Base-by-base conservation (phyloP, 2,888 invertebrate genomes). In the Parthenolecanium corni region DNA sequence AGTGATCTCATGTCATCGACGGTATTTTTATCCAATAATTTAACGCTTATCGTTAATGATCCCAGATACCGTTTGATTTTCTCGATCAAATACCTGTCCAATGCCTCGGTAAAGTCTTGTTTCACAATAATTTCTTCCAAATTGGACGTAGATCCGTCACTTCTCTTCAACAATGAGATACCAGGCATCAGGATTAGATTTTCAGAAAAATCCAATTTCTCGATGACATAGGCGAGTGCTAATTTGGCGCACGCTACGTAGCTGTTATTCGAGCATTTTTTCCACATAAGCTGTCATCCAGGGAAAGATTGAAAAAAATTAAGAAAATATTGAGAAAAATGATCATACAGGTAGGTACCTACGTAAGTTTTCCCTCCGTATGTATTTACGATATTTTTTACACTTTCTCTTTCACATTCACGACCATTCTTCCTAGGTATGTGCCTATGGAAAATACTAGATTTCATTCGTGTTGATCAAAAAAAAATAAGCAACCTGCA, bases 191-290 rank as follows among this genome's bases (percentile, higher is more conserved):
- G 78, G 66, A 78, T 79, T 4, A 85, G 78, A 25, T 67, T 67
- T 72, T 67, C 65, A 70, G 84, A 83, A 68, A 84, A 81, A 14
- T 65, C 67, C 36, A 89, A 71, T 52, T 82, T 82, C 71, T 89
- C 88, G 66, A 89, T 77, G 70, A 88, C 82, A 3, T 84, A 84
- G 1, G 87, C 80, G 51, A 86, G 80, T 69, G 88, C 87, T 66
- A 89, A 76, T 71, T 89, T 89, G 42, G 89, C 74, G 70, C 89
- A 89, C 71, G 85, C 85, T 23, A 83, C 77, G 71, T 83, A 86
- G 69, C 83, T 81, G 0, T 76, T 74, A 23, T 76, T 77, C 42
- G 76, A 76, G 72, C 84, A 84, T 66, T 79, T 79, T 67, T 74
- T 74, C 52, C 67, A 66, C 67, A 68, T 65, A 42, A 67, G 64